Evolutionary conservation across 35 echinoderm and acorn worm genomes (phyloP).

Genomic region (Hemicentrotus pulcherrimus): DNA sequence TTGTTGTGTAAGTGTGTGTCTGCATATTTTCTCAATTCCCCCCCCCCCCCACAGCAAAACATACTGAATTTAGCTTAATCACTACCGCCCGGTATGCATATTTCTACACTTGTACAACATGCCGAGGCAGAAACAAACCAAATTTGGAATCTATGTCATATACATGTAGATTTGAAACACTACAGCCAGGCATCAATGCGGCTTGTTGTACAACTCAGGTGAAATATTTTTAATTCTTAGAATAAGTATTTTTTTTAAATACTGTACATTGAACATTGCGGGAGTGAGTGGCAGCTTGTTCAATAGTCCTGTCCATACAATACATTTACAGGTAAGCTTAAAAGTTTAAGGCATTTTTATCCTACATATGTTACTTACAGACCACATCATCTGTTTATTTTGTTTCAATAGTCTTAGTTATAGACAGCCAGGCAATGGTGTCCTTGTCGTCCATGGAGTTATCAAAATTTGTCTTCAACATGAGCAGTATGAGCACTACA

Average conservation of each 20-base stretch:
- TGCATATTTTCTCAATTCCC: neutral
- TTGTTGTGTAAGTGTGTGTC: neutral
- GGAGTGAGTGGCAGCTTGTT: neutral
- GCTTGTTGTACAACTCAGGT: no score
- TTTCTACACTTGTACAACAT: neutral
- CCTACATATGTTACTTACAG: no score
- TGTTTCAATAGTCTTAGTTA: no score
- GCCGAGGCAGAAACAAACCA: neutral
- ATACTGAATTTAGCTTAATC: neutral
- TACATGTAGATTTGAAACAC: neutral
- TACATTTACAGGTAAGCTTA: no score
- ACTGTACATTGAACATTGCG: neutral
- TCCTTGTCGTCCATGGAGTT: neutral
- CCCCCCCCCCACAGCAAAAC: neutral
- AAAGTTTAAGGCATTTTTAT: no score
- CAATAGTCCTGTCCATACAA: neutral
- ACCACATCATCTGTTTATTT: no score
- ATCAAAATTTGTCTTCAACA: neutral
- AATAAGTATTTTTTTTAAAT: no score
- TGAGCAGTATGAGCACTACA: neutral
- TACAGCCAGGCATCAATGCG: neutral
- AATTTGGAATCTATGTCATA: neutral
- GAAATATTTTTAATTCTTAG: no score
- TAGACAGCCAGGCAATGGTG: neutral
- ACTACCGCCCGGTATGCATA: neutral